A percentile compares a stretch with the other conserved stretches of the same genome.
Evolutionary conservation across 2,113 vertebrate genomes (phyloP).

Genomic region (Ancistrus triradiatus): DNA sequence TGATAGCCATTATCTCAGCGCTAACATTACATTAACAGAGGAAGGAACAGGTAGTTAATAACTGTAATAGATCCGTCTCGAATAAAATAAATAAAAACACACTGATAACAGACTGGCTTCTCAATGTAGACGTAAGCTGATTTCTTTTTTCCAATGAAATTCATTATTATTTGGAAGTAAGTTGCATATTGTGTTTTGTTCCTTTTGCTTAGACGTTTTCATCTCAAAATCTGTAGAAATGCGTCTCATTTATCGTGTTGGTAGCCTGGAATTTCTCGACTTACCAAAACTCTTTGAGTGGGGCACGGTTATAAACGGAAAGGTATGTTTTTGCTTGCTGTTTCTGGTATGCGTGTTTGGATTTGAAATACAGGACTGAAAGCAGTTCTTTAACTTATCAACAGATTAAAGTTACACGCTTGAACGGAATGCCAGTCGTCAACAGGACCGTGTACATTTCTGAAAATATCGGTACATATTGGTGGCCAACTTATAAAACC

Average conservation of each 20-base stretch:
- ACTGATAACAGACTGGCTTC: no score
- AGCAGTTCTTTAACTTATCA: background rate
- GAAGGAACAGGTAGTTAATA: conserved; percentile 66
- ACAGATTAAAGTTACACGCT: conserved; percentile 56
- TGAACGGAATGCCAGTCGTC: conserved; percentile 45
- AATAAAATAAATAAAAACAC: no score
- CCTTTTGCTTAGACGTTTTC: background rate
- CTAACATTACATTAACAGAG: conserved; percentile 44
- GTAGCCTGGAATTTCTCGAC: conserved; percentile 57
- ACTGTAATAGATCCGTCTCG: no score
- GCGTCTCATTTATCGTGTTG: conserved; percentile 21
- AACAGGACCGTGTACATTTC: conserved; percentile 49
- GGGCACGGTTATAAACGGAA: conserved; percentile 51
- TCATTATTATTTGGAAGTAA: background rate
- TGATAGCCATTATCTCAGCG: background rate
- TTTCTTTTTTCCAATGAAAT: no score
- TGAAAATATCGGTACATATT: no score
- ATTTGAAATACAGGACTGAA: no score
- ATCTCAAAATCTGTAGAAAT: conserved; percentile 17
- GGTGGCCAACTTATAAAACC: background rate
- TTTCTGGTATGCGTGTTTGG: no score
- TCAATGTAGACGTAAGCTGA: no score
- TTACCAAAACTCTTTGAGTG: conserved; percentile 51
- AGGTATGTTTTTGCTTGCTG: conserved; percentile 48
- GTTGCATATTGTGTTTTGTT: no score